phyloP scores from a whole-genome alignment of 2,888 invertebrate genomes.

The Caenorhabditis japonica region DNA sequence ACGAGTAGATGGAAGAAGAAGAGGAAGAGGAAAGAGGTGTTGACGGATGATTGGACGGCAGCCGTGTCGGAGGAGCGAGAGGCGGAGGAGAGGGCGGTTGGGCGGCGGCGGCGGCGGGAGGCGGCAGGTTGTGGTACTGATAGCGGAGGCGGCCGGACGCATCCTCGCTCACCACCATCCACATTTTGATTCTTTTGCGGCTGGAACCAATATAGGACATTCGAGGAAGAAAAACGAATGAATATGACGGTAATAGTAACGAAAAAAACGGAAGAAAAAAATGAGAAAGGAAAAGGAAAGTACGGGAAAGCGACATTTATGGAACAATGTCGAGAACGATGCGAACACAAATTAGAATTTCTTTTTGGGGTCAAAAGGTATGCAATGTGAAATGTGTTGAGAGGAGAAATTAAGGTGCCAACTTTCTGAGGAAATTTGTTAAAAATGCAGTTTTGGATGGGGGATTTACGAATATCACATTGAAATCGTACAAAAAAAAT shows the following conservation, averaged over 20 bases:
- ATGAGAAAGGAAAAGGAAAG: no score
- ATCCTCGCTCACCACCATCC: constrained; percentile 66
- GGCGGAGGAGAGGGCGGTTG: constrained; percentile 30
- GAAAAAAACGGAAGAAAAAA: constrained; percentile 21
- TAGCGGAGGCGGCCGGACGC: constrained; percentile 61
- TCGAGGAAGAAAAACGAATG: constrained; percentile 11
- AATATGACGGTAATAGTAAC: constrained; percentile 11
- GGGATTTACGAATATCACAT: no score
- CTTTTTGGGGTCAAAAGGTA: no score
- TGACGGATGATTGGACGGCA: constrained; percentile 28
- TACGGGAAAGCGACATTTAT: constrained; percentile 22
- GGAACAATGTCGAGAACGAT: neutral
- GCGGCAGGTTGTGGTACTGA: constrained; percentile 55
- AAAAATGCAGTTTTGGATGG: no score
- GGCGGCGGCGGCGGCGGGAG: constrained; percentile 18
- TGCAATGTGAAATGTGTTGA: no score
- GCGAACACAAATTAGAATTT: neutral
- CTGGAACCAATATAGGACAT: constrained; percentile 28
- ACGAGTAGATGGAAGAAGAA: neutral
- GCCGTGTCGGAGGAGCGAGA: no score
- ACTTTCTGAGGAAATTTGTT: no score
- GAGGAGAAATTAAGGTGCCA: no score
- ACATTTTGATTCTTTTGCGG: constrained; percentile 45
- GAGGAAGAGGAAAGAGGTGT: constrained; percentile 18
- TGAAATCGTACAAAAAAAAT: no score